Conservation (phyloP, 2,888 invertebrate species). For the Campoplex capitator region DNA sequence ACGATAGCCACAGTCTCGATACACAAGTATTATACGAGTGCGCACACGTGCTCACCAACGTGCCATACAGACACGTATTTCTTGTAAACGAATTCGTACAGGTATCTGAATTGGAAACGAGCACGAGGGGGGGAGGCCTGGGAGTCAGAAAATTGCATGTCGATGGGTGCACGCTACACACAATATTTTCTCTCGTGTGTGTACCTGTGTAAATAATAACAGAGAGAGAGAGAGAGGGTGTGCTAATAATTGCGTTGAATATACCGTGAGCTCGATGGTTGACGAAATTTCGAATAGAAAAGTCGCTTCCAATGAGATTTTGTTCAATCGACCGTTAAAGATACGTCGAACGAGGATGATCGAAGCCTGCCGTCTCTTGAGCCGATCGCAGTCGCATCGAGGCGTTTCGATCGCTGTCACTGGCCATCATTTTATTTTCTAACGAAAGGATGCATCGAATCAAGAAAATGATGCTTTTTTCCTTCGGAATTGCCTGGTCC, state of each 20-base stretch:
- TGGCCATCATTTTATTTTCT: too few species aligned
- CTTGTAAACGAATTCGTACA: background rate
- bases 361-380: too few species aligned
- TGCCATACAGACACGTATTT: background rate
- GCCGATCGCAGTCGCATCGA: too few species aligned
- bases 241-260: background rate
- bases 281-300: background rate
- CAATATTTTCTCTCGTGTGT: background rate
- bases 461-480: too few species aligned
- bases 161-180: conserved; percentile 16
- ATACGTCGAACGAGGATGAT: background rate
- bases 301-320: background rate
- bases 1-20: conserved; percentile 39
- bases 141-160: conserved; percentile 10
- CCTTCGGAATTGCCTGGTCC: background rate
- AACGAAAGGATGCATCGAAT: too few species aligned
- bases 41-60: background rate
- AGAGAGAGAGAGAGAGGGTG: background rate
- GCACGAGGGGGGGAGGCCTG: too few species aligned
- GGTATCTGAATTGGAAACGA: background rate
- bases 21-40: background rate
- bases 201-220: background rate
- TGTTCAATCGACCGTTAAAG: background rate
- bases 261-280: background rate
- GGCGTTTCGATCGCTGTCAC: too few species aligned